Evolutionary conservation across 2,888 invertebrate genomes (phyloP), one percentile per base, ranked within the genome.

Genomic region (Chrysodeixis includens): DNA sequence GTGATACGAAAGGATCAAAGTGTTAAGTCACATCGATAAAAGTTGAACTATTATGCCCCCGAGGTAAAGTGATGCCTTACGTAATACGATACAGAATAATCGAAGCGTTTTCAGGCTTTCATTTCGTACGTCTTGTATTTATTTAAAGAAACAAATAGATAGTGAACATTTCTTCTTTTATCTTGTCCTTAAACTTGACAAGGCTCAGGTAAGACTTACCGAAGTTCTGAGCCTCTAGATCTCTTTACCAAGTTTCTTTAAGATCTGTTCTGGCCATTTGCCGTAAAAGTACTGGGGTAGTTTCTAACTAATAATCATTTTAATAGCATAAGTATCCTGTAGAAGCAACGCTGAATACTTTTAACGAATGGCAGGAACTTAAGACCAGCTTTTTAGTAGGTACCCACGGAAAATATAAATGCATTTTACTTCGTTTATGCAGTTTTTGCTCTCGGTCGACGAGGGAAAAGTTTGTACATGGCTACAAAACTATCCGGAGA

Each of bases 11-110:
- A 12, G 1, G 6, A 40, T 7, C 7, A 40, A 12, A n/a, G n/a
- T 3, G n/a, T n/a, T 40, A n/a, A 7, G n/a, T n/a, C n/a, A 40
- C n/a, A n/a, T 4, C n/a, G 4, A 5, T n/a, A 40, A 5, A 40
- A 40, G 40, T 40, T 40, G n/a, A 40, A 40, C 40, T 40, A 40
- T 40, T n/a, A 40, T n/a, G 40, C 40, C 40, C 40, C 14, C n/a
- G 40, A 7, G 40, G 40, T 40, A 5, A 6, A n/a, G 40, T 0
- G 14, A 40, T 35, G 12, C 12, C 5, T 35, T 14, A 35, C 5
- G n/a, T 6, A 1, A 6, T 14, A 35, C 35, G 40, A n/a, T 4
- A n/a, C 7, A 7, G n/a, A 0, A 14, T 1, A 40, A 26, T 26
- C n/a, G 26, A 26, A 26, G 26, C 6, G 26, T 26, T 26, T 26